Conservation (phyloP, 2,113 vertebrate genomes). For the Mungos mungo region DNA sequence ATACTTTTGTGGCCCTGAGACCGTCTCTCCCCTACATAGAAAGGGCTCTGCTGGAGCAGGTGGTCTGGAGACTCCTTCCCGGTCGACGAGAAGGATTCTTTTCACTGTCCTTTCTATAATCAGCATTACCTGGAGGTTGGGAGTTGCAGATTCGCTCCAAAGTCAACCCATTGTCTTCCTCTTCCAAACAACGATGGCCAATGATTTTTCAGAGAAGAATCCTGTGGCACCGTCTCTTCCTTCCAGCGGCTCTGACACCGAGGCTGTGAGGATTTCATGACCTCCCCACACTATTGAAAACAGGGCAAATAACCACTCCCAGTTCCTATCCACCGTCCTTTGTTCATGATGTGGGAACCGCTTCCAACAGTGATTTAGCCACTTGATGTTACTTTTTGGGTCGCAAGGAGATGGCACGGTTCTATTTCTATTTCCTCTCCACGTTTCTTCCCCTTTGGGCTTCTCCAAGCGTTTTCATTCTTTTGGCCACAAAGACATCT, state of each 20-base stretch:
- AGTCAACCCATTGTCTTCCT: background rate
- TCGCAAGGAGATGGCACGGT: background rate
- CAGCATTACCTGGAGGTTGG: background rate
- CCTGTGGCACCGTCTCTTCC: background rate
- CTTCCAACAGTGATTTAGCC: background rate
- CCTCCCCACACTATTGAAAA: background rate
- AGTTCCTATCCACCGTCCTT: background rate
- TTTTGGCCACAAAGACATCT: slow-evolving; percentile 1
- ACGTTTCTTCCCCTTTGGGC: background rate
- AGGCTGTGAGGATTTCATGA: background rate
- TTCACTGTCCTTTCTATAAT: background rate
- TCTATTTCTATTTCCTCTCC: background rate
- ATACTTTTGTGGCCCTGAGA: background rate
- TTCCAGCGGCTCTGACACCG: background rate
- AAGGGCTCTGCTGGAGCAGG: background rate
- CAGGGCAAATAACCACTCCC: background rate
- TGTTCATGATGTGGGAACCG: background rate
- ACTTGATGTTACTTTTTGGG: background rate
- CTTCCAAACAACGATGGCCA: background rate
- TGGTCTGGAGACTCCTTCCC: background rate
- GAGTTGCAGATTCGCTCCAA: background rate
- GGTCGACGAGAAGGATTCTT: background rate
- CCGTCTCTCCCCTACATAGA: background rate
- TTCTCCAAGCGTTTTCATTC: background rate
- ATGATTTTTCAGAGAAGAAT: slow-evolving; percentile 14